These are phyloP conservation scores for Leptopilina clavipes DNA, from an alignment of 1,140 invertebrate species.

Conservation along the genomic window DNA sequence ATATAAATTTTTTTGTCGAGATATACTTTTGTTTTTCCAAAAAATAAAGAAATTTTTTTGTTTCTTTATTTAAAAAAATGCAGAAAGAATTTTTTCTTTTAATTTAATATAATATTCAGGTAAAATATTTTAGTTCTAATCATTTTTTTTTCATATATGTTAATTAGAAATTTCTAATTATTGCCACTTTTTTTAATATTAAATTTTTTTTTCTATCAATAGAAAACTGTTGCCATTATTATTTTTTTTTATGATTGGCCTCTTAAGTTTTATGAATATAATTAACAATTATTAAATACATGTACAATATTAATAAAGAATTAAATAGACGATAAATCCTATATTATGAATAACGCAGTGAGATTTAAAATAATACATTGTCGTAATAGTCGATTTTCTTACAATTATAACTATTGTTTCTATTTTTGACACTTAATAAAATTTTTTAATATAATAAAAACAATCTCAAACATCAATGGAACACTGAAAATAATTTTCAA, in stretches of 20 bases:
- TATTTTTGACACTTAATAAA: conserved; percentile 42
- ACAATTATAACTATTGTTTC: conserved; percentile 49
- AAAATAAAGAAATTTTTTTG: too few species aligned
- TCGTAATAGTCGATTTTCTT: conserved; percentile 6
- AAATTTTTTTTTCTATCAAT: neutral
- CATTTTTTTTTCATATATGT: neutral
- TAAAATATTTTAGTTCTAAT: neutral
- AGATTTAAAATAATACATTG: neutral
- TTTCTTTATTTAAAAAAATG: neutral
- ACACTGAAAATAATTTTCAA: conserved; percentile 29
- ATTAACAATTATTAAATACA: conserved; percentile 16
- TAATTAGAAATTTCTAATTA: conserved; percentile 7
- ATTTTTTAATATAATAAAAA: conserved; percentile 43
- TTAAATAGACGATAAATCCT: conserved; percentile 27
- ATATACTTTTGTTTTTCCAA: too few species aligned
- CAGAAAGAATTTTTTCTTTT: neutral
- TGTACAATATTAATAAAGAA: neutral
- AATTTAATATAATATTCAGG: too few species aligned
- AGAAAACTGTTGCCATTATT: too few species aligned
- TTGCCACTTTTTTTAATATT: conserved; percentile 16
- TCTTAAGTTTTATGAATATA: neutral
- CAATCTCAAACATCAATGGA: conserved; percentile 49
- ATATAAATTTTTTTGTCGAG: too few species aligned
- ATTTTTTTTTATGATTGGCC: neutral
- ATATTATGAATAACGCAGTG: conserved; percentile 9